Evolutionary conservation across 2,888 invertebrate species (phyloP).

Genomic region (Myathropa florea): DNA sequence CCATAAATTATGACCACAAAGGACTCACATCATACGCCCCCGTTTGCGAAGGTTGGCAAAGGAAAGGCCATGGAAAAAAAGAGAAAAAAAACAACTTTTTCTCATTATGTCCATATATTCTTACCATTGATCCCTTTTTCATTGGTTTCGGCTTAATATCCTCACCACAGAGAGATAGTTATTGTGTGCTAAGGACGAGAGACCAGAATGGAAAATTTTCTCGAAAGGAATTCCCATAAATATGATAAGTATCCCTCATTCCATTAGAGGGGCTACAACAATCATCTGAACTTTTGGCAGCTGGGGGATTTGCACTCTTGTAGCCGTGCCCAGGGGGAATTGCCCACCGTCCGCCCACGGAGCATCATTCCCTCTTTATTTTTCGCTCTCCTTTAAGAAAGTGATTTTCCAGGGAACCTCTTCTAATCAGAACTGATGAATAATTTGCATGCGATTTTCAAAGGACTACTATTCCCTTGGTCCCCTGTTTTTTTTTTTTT

Average conservation of each 20-base stretch:
- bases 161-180: slow-evolving; percentile 35
- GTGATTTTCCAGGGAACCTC: slow-evolving; percentile 67
- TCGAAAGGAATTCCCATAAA: slow-evolving; percentile 60
- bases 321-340: slow-evolving; percentile 18
- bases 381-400: slow-evolving; percentile 42
- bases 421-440: slow-evolving; percentile 80
- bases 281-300: slow-evolving; percentile 56
- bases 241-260: slow-evolving; percentile 62
- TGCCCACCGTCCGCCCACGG: neutral
- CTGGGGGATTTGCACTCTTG: slow-evolving; percentile 33
- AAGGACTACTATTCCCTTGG: slow-evolving; percentile 54
- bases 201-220: slow-evolving; percentile 25
- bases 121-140: slow-evolving; percentile 59
- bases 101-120: slow-evolving; percentile 57
- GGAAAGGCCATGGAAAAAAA: neutral
- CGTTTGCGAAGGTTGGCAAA: neutral
- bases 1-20: slow-evolving; percentile 53
- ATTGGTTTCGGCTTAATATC: slow-evolving; percentile 65
- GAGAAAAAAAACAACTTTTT: slow-evolving; percentile 36
- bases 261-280: slow-evolving; percentile 15
- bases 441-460: slow-evolving; percentile 79
- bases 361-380: slow-evolving; percentile 4
- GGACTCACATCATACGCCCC: slow-evolving; percentile 24
- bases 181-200: slow-evolving; percentile 47
- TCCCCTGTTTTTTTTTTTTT: slow-evolving; percentile 72